A percentile compares a stretch with the other conserved stretches of the same genome.
phyloP scores from a whole-genome alignment of 2,113 vertebrate species.

The Aviceda subcristata region DNA sequence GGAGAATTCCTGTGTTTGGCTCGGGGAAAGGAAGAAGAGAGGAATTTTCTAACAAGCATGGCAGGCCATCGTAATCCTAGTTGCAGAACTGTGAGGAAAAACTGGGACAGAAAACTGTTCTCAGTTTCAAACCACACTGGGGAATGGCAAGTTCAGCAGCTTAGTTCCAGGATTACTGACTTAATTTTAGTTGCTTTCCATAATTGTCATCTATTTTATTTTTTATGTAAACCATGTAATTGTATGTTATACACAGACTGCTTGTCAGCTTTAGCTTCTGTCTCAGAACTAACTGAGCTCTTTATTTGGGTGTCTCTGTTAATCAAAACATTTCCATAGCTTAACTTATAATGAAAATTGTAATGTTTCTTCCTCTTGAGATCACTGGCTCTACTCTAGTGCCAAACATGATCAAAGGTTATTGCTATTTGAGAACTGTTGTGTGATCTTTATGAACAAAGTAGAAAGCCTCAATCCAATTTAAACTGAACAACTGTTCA shows the following conservation, averaged over 20 bases:
- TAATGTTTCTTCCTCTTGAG: background rate
- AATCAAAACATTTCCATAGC: background rate
- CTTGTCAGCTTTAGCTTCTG: background rate
- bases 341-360: background rate
- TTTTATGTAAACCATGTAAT: background rate
- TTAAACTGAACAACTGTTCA: background rate
- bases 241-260: background rate
- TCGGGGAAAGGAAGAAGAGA: background rate
- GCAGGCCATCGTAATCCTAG: background rate
- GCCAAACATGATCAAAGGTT: slow-evolving; percentile 9
- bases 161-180: background rate
- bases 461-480: background rate
- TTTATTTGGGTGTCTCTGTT: background rate
- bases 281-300: background rate
- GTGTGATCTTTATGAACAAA: background rate
- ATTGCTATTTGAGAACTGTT: background rate
- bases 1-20: background rate
- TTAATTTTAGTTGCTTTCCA: background rate
- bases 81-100: background rate
- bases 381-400: background rate
- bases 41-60: background rate
- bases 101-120: background rate
- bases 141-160: background rate
- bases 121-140: background rate
- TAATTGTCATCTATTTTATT: background rate